phyloP scores from a whole-genome alignment of 92 coral and sea anemone genomes.

The Palythoa grandiflora region DNA sequence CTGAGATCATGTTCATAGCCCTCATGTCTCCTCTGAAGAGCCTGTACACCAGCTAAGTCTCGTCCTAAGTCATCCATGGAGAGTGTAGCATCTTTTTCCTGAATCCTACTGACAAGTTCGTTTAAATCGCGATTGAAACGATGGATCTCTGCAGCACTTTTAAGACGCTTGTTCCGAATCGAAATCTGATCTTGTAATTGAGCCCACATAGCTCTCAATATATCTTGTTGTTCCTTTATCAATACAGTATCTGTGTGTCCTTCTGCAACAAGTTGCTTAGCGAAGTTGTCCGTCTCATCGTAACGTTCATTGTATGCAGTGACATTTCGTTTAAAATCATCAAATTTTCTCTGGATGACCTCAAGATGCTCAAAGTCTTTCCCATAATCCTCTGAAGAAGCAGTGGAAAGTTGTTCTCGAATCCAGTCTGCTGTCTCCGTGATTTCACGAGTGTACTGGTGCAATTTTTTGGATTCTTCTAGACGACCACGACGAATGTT shows the following conservation, averaged over 20 bases:
- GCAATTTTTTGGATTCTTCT: conserved; percentile 89
- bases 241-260: conserved; percentile 94
- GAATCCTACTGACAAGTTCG: conserved; percentile 90
- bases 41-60: conserved; percentile 92
- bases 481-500: conserved; percentile 80
- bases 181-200: conserved; percentile 89
- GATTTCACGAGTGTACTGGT: conserved; percentile 90
- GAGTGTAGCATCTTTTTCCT: conserved; percentile 87
- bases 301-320: conserved; percentile 80
- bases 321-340: conserved; percentile 85
- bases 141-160: conserved; percentile 95
- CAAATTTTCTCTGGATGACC: conserved; percentile 85
- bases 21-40: conserved; percentile 91
- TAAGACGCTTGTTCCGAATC: conserved; percentile 85
- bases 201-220: conserved; percentile 93
- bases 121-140: conserved; percentile 95
- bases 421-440: conserved; percentile 95
- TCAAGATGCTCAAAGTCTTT: conserved; percentile 97
- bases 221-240: conserved; percentile 96
- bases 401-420: conserved; percentile 87
- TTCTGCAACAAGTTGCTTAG: conserved; percentile 91
- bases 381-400: conserved; percentile 96
- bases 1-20: conserved; percentile 85
- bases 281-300: conserved; percentile 86
- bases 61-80: conserved; percentile 91